A percentile compares a stretch with the other conserved stretches of the same genome.
Conservation (phyloP, 1,140 invertebrate species). For the Acromyrmex charruanus region DNA sequence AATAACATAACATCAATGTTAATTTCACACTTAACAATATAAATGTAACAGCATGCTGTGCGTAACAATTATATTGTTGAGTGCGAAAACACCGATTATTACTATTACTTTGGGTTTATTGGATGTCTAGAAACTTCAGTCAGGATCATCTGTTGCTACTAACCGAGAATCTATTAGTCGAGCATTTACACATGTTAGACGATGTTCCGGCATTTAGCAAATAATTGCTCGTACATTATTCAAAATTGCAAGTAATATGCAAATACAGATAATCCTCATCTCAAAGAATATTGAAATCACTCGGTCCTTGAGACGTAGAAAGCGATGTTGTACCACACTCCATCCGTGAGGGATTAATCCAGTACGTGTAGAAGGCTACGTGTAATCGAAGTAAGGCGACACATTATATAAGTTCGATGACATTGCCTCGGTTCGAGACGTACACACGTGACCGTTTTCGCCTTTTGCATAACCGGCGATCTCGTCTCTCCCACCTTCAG, state of each 20-base stretch:
- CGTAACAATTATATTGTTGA: too few relatives aligned
- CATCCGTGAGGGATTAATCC: neutral
- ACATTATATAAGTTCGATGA: constrained; percentile 83
- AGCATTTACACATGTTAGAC: neutral
- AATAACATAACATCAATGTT: too few relatives aligned
- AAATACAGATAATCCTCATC: neutral
- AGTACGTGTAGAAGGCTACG: constrained; percentile 48
- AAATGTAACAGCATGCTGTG: too few relatives aligned
- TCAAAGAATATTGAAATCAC: neutral
- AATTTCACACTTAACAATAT: too few relatives aligned
- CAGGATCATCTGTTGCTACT: neutral
- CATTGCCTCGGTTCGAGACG: constrained; percentile 79
- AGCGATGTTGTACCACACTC: neutral
- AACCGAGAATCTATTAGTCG: neutral
- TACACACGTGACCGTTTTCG: constrained; percentile 73
- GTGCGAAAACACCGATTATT: too few relatives aligned
- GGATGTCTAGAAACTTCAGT: neutral
- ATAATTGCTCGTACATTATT: neutral
- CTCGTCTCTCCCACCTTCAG: constrained; percentile 55
- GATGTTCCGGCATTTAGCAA: neutral
- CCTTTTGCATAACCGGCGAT: constrained; percentile 62
- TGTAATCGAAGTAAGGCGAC: constrained; percentile 75
- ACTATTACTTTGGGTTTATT: too few relatives aligned
- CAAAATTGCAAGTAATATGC: constrained; percentile 16
- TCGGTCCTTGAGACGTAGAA: constrained; percentile 15